Evolutionary conservation across 2,797 vertebrate species (phyloP).

Genomic region (Threskiornis aethiopicus): DNA sequence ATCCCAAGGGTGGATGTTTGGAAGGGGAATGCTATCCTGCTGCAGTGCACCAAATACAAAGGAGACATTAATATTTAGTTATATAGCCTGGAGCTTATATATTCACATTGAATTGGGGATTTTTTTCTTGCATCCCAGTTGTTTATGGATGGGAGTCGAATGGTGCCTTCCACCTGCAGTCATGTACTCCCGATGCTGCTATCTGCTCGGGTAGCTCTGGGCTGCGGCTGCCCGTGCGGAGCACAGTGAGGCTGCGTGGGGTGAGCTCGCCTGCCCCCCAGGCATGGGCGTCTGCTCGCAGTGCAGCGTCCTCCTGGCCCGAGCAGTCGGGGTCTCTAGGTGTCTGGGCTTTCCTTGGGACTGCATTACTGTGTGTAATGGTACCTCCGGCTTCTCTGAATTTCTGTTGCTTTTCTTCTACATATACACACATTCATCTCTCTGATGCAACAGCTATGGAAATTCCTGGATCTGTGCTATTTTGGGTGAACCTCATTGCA

Average conservation of each 20-base stretch:
- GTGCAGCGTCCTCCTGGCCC: background rate
- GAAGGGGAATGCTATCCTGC: background rate
- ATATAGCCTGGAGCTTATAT: background rate
- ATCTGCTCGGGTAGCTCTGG: rapidly evolving
- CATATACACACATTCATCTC: background rate
- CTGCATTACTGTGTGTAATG: background rate
- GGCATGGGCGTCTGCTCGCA: background rate
- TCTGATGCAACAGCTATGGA: background rate
- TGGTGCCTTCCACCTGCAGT: background rate
- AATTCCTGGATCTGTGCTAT: background rate
- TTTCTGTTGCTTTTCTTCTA: background rate
- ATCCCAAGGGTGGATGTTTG: background rate
- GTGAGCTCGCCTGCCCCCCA: background rate
- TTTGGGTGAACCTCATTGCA: background rate
- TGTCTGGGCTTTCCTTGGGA: background rate
- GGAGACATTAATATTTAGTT: background rate
- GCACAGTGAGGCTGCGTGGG: background rate
- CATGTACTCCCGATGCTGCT: too few relatives aligned
- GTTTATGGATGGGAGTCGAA: background rate
- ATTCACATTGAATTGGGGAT: background rate
- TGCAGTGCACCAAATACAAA: background rate
- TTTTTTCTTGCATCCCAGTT: background rate
- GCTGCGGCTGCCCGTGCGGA: background rate
- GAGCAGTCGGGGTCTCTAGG: background rate
- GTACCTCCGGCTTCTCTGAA: background rate